These are phyloP conservation scores for Palythoa grandis DNA, from an alignment of 92 coral and sea anemone genomes.

Conservation along the genomic window DNA sequence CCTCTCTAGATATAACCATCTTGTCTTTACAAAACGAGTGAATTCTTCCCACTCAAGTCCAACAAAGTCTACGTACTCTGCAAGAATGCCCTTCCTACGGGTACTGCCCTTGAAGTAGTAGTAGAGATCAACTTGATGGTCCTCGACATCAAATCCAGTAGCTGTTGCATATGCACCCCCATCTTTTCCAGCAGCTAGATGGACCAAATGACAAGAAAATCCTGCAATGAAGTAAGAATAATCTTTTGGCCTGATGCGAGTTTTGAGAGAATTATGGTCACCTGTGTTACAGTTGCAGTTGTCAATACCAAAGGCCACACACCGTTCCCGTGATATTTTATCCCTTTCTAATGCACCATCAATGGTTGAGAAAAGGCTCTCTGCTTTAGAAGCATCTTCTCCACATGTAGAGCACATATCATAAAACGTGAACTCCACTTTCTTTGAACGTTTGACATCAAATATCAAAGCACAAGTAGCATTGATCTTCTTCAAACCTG, in stretches of 20 bases:
- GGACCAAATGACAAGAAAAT: slow-evolving; percentile 48
- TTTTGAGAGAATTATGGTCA: slow-evolving; percentile 49
- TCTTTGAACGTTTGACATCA: slow-evolving; percentile 44
- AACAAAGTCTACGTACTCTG: slow-evolving; percentile 44
- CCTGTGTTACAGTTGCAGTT: slow-evolving; percentile 53
- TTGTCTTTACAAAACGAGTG: slow-evolving; percentile 30
- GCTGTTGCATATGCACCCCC: slow-evolving; percentile 38
- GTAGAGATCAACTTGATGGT: slow-evolving; percentile 51
- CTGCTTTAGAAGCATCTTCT: slow-evolving; percentile 55
- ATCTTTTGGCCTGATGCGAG: slow-evolving; percentile 43
- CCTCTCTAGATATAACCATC: slow-evolving; percentile 40
- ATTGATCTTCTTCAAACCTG: slow-evolving; percentile 50
- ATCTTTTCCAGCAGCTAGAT: slow-evolving; percentile 46
- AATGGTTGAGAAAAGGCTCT: slow-evolving; percentile 50
- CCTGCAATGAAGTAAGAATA: slow-evolving; percentile 49
- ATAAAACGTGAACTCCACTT: slow-evolving; percentile 49
- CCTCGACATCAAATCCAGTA: slow-evolving; percentile 51
- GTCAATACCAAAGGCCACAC: slow-evolving; percentile 53
- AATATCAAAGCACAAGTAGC: slow-evolving; percentile 56
- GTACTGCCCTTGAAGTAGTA: slow-evolving; percentile 49
- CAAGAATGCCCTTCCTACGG: slow-evolving; percentile 50
- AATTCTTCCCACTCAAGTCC: slow-evolving; percentile 50
- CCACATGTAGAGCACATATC: slow-evolving; percentile 52
- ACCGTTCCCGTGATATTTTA: slow-evolving; percentile 47
- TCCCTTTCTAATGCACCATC: slow-evolving; percentile 51